Conservation (phyloP, 1,140 invertebrate species). For the Papilio dardanus region DNA sequence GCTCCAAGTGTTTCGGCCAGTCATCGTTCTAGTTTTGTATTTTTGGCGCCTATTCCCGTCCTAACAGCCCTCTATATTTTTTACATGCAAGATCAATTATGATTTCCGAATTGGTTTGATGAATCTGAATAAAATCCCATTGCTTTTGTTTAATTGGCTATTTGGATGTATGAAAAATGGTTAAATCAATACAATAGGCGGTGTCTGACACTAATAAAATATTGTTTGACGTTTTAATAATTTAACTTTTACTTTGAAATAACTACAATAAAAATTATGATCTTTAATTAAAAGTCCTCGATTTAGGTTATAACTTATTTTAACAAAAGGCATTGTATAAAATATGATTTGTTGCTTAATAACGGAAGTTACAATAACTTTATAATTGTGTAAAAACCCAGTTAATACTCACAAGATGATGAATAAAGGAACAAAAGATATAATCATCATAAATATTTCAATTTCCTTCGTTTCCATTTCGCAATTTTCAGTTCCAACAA, state of each 20-base stretch:
- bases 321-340: too few species aligned
- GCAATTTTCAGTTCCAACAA: constrained; percentile 31
- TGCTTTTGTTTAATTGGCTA: constrained; percentile 78
- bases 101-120: constrained; percentile 81
- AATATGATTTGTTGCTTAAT: too few species aligned
- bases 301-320: too few species aligned
- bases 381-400: neutral
- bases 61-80: constrained; percentile 78
- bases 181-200: constrained; percentile 64
- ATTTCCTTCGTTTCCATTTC: constrained; percentile 14
- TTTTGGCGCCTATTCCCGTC: constrained; percentile 78
- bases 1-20: constrained; percentile 75
- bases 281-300: too few species aligned
- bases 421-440: neutral
- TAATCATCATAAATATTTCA: neutral
- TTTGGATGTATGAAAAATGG: constrained; percentile 75
- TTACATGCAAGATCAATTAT: constrained; percentile 81
- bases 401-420: neutral
- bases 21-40: constrained; percentile 80
- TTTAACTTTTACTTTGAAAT: neutral
- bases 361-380: neutral
- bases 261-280: too few species aligned
- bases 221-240: constrained; percentile 38
- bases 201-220: constrained; percentile 53
- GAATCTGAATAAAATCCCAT: constrained; percentile 80